Evolutionary conservation across 2,797 vertebrate species (phyloP).

Genomic region (Paguma larvata): DNA sequence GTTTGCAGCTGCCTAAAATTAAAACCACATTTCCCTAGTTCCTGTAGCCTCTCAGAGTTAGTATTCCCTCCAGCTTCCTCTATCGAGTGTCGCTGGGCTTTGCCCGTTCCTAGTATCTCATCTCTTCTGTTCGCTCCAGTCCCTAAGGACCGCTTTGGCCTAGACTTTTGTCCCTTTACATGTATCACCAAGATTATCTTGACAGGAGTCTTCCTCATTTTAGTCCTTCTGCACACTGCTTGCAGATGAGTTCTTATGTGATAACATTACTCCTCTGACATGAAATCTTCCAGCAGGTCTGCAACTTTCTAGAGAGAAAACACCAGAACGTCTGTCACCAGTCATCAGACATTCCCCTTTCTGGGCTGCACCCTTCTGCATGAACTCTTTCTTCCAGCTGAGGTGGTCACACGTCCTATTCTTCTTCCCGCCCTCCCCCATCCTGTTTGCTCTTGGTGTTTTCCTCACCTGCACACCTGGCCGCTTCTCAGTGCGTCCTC

Average conservation of each 20-base stretch:
- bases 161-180: neutral
- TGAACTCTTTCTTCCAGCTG: neutral
- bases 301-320: neutral
- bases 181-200: neutral
- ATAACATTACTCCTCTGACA: neutral
- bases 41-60: neutral
- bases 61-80: neutral
- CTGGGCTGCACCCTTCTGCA: too few relatives aligned
- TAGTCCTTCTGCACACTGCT: neutral
- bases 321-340: neutral
- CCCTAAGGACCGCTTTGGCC: neutral
- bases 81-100: neutral
- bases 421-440: neutral
- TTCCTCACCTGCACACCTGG: neutral
- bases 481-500: neutral
- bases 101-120: neutral
- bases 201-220: neutral
- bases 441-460: neutral
- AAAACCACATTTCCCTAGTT: neutral
- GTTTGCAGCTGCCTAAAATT: neutral
- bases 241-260: neutral
- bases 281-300: neutral
- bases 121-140: neutral
- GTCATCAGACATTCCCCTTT: neutral
- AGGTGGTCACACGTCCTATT: rapidly evolving